phyloP scores from a whole-genome alignment of 2,797 vertebrate species.

The Pelochelys cantorii region DNA sequence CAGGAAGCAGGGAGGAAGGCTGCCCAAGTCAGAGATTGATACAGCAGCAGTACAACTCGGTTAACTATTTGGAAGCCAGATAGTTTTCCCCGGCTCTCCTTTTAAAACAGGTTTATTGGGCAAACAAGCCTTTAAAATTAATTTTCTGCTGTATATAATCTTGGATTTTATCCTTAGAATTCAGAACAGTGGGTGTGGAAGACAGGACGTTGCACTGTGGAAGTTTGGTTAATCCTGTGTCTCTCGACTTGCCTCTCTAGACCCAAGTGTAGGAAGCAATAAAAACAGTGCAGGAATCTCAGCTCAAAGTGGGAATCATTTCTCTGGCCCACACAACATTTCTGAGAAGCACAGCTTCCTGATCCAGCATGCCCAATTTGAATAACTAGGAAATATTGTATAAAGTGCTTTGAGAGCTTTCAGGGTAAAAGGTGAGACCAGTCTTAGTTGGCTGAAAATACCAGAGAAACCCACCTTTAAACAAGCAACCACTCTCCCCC shows the following conservation, averaged over 20 bases:
- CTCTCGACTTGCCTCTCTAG: constrained; percentile 15
- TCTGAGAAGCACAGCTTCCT: not conserved
- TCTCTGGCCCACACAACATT: not conserved
- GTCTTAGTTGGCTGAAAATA: not conserved
- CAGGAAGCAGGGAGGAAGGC: not conserved
- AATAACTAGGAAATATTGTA: not conserved
- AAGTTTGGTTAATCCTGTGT: not conserved
- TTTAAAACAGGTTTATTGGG: not conserved
- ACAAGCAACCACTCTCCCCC: not conserved
- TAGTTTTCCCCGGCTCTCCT: not conserved
- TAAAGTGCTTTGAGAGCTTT: not conserved
- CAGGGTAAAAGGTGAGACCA: not conserved
- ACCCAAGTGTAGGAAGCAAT: not conserved
- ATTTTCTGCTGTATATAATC: constrained; percentile 1
- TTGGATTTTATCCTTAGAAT: constrained; percentile 5
- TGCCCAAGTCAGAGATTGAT: not conserved
- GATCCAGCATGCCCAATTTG: not conserved
- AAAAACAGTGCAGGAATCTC: fast-evolving
- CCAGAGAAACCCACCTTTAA: not conserved
- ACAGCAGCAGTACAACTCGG: not conserved
- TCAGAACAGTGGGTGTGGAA: not conserved
- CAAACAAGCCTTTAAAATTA: not conserved
- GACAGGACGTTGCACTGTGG: not conserved
- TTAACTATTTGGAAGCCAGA: not conserved
- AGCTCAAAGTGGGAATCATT: not conserved